Base-by-base conservation (phyloP, 2,113 vertebrate species). In the Rhea americana region DNA sequence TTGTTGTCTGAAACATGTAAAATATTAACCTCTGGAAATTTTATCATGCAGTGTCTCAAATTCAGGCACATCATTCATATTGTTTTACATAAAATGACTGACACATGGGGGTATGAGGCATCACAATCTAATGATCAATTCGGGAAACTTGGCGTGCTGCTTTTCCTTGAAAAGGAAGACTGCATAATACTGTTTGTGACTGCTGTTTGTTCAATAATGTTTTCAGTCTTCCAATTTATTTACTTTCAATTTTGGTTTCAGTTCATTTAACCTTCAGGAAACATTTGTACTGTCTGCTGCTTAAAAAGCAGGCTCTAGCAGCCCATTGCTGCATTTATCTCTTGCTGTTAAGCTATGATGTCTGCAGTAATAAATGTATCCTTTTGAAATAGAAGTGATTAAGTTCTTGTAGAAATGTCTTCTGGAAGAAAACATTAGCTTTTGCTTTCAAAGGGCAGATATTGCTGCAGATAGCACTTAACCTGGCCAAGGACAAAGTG, bases 221-320 rank as follows among this genome's bases (percentile, higher is more conserved):
- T 95, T 94, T 93, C 91, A 71, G 80, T 91, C 89, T 90, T 94
- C 61, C 89, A 84, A 82, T 95, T 89, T 96, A 95, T 94, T 96
- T 96, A 92, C 93, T 97, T 96, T 93, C 94, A 84, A 82, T 95
- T 96, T 95, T 91, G 72, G 83, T 94, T 93, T 93, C 89, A 87
- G 75, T 90, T 95, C 92, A 91, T 96, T 96, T 96, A 96, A 93
- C 95, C 91, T 95, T 97, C 95, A 94, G 88, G 95, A 96, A 95
- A 94, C 68, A 92, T 93, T 91, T 87, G 67, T 51, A 53, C 79
- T 87, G 39, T 90, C 65, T 92, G 25, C 53, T 84, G 79, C 81
- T 89, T 92, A 56, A 67, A 43, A 94, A 81, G 71, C 87, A 94
- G 39, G 75, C 84, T 93, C 66, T 37, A 65, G 87, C 71, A 92